Conservation (phyloP, 2,797 vertebrate species). For the Rhinophrynus dorsalis region DNA sequence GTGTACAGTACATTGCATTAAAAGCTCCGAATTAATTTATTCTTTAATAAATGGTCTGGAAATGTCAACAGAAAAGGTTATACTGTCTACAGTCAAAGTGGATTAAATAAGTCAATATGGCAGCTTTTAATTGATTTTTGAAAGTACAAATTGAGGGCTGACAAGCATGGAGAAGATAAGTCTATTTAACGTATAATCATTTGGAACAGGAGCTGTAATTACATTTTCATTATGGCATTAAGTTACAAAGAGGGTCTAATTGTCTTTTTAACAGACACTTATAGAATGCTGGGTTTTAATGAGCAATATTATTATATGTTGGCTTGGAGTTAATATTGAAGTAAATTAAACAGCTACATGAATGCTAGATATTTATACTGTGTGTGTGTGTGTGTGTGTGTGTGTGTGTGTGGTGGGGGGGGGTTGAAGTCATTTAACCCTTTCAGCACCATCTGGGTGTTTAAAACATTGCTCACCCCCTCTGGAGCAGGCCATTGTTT, state of each 20-base stretch:
- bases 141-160: conserved; percentile 45
- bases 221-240: conserved; percentile 34
- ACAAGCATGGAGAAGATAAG: conserved; percentile 41
- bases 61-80: conserved; percentile 47
- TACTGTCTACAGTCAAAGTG: conserved; percentile 43
- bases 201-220: conserved; percentile 28
- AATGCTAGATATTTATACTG: no score
- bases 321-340: conserved; percentile 12
- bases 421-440: no score
- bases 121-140: conserved; percentile 49
- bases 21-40: conserved; percentile 32
- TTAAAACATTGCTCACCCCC: no score
- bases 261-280: conserved; percentile 40
- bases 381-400: no score
- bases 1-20: conserved; percentile 16
- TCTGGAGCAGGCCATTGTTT: no score
- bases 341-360: conserved; percentile 7
- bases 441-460: no score
- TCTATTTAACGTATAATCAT: conserved; percentile 40
- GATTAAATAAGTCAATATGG: conserved; percentile 47
- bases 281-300: background rate
- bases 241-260: conserved; percentile 37
- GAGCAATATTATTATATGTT: conserved; percentile 28
- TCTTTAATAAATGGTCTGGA: conserved; percentile 38
- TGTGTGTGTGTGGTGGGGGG: no score